Conservation (phyloP, 2,113 vertebrate genomes). For the Gymnarchus niloticus region DNA sequence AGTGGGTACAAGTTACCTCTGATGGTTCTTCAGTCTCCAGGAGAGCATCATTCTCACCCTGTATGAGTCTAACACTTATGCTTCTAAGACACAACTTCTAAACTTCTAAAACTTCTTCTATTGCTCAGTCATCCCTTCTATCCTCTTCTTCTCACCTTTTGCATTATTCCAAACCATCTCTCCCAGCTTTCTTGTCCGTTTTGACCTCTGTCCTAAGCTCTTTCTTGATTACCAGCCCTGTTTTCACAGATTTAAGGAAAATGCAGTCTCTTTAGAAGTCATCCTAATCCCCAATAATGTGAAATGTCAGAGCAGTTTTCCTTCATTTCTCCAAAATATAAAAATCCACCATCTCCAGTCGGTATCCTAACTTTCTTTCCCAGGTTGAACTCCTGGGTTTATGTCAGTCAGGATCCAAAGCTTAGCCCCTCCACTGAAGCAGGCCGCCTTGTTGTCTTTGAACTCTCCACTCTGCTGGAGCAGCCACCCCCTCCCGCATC, state of each 20-base stretch:
- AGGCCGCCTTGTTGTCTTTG: not conserved
- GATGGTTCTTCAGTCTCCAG: not conserved
- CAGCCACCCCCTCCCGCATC: not conserved
- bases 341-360: not conserved
- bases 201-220: not conserved
- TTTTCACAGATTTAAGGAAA: not conserved
- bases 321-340: not conserved
- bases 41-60: not conserved
- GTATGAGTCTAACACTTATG: not conserved
- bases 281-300: not conserved
- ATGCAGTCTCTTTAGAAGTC: not conserved
- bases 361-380: not conserved
- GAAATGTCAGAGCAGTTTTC: conserved; percentile 2
- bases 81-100: not conserved
- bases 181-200: not conserved
- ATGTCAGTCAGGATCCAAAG: conserved; percentile 10
- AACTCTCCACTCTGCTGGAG: not conserved
- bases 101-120: not conserved
- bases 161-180: not conserved
- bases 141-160: too few relatives aligned
- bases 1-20: not conserved
- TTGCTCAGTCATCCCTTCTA: too few relatives aligned
- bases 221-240: not conserved
- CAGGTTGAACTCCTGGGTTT: conserved; percentile 1
- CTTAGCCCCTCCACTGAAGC: not conserved